Evolutionary conservation across 2,113 vertebrate species (phyloP).

Genomic region (Macheiramphus alcinus): DNA sequence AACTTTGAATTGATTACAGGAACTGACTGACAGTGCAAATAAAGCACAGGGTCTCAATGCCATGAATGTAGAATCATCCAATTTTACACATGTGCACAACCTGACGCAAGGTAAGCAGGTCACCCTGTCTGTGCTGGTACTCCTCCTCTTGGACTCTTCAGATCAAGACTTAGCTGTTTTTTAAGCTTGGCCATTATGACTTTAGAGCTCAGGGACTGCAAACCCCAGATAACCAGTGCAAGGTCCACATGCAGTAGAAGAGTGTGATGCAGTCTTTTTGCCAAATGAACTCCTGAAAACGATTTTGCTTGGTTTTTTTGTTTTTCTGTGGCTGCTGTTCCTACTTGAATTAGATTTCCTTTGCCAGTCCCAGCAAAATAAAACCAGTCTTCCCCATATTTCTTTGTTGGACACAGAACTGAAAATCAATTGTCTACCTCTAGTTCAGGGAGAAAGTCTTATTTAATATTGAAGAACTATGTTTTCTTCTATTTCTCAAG

Average conservation of each 20-base stretch:
- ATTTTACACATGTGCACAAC: background rate
- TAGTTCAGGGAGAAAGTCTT: background rate
- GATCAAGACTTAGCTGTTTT: background rate
- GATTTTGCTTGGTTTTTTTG: background rate
- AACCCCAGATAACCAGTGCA: background rate
- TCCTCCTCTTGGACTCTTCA: background rate
- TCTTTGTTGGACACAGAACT: background rate
- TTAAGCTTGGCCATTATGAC: background rate
- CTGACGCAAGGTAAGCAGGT: background rate
- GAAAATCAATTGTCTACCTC: background rate
- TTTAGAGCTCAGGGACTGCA: background rate
- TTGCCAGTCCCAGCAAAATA: background rate
- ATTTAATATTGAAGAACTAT: conserved; percentile 25
- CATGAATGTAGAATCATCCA: background rate
- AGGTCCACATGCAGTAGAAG: background rate
- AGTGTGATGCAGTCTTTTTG: background rate
- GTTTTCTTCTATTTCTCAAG: background rate
- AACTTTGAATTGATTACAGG: background rate
- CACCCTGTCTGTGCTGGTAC: background rate
- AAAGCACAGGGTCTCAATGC: background rate
- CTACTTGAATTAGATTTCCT: background rate
- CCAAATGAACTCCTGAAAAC: background rate
- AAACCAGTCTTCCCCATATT: background rate
- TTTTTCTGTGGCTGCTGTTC: background rate
- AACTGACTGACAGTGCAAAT: background rate